These are phyloP conservation scores for Tenualosa ilisha DNA, from an alignment of 2,797 vertebrate species.

Conservation along the genomic window DNA sequence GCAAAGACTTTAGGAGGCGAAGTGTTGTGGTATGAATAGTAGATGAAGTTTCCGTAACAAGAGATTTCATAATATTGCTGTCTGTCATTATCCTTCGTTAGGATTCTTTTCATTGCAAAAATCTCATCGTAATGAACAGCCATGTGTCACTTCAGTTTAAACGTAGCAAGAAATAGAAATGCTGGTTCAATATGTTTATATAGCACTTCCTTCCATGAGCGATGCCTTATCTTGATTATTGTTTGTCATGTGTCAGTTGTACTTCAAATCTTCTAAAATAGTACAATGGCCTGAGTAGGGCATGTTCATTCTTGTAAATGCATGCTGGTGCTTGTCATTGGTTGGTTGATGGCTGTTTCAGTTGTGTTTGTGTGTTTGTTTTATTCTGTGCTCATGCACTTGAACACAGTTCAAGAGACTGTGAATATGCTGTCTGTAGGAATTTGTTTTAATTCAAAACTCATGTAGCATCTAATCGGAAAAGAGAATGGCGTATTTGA, in stretches of 20 bases:
- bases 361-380: neutral
- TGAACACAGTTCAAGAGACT: neutral
- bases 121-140: neutral
- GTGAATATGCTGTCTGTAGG: neutral
- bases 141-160: neutral
- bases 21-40: slow-evolving; percentile 8
- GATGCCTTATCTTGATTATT: neutral
- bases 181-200: neutral
- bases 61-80: neutral
- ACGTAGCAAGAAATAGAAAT: neutral
- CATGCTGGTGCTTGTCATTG: neutral
- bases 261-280: neutral
- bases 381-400: neutral
- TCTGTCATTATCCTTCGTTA: neutral
- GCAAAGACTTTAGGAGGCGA: neutral
- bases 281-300: neutral
- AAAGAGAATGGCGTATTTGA: neutral
- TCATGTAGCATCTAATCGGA: neutral
- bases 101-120: neutral
- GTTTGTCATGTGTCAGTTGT: neutral
- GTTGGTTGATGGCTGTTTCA: neutral
- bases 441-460: neutral
- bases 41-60: neutral
- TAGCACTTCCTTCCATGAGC: neutral
- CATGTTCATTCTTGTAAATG: neutral